Base-by-base conservation (phyloP, 1,140 invertebrate species). In the Cyrtorhinus lividipennis region DNA sequence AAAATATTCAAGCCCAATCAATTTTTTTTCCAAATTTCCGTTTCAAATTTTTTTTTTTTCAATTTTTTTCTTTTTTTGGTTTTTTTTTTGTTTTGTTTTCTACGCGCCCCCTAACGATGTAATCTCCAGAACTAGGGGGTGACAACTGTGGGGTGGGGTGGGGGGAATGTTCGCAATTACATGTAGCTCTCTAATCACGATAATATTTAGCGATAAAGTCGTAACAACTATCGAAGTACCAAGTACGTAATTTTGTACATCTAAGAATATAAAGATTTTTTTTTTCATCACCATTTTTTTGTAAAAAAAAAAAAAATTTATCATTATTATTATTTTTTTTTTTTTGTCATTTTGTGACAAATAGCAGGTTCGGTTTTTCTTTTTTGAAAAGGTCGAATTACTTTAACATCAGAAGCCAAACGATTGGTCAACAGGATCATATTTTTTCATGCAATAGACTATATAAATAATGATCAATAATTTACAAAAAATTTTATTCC, bases 61-160 rank as follows among this genome's bases (percentile, higher is more conserved):
- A 8, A 8, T 38, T 38, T 38, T 38, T 38, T 15, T 38, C 5
- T 38, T 38, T 38, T 38, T 38, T 38, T 38, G 5, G 30, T 38
- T 38, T 8, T 38, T 38, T 38, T 15, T 8, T 38, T 38, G 5
- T 5, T 38, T 38, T 8, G 5, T 38, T 38, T 15, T 8, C 15
- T 8, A 38, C 30, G 5, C 15, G 65, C 70, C 71, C 76, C 77
- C 76, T 76, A 75, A 76, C 67, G 71, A 71, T 75, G 73, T 73
- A 72, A 66, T 67, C 75, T 75, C 75, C 74, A 76, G 74, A 76
- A 75, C 73, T 71, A 75, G 73, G 74, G 73, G 75, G 70, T 69
- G 26, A 15, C 15, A 38, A 8, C 30, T 38, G 44, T 53, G 64
- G 66, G 64, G 68, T 65, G 63, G 65, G 65, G 65, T 67, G 58